Evolutionary conservation across 2,113 vertebrate genomes (phyloP).

Genomic region (Pterocles burchelli): DNA sequence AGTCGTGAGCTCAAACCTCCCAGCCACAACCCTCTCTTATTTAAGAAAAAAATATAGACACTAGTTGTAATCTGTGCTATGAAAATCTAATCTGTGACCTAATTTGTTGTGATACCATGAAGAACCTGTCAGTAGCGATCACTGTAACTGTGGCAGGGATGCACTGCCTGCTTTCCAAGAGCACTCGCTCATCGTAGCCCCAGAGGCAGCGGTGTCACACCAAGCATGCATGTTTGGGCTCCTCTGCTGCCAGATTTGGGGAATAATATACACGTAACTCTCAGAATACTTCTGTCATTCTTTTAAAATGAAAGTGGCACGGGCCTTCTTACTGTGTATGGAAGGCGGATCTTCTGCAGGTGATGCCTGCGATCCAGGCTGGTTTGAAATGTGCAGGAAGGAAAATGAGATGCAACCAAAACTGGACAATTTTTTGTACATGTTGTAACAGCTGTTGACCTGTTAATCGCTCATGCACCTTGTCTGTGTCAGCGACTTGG

Average conservation of each 20-base stretch:
- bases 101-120: constrained; percentile 69
- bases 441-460: neutral
- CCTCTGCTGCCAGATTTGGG: neutral
- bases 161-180: neutral
- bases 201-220: neutral
- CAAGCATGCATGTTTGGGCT: neutral
- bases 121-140: constrained; percentile 64
- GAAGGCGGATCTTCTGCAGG: neutral
- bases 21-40: neutral
- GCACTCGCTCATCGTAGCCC: rapidly evolving
- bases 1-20: neutral
- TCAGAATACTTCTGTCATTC: neutral
- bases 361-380: neutral
- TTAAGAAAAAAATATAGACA: constrained; percentile 15
- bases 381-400: neutral
- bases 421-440: neutral
- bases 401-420: neutral
- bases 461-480: neutral
- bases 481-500: neutral
- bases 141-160: neutral
- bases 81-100: constrained; percentile 68
- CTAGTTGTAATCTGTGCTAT: constrained; percentile 40
- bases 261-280: neutral
- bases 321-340: rapidly evolving
- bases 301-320: neutral